Percentiles rank a stretch among this genome's conserved stretches.
Conservation (phyloP, 2,888 invertebrate species). For the Drosophila prostipennis region DNA sequence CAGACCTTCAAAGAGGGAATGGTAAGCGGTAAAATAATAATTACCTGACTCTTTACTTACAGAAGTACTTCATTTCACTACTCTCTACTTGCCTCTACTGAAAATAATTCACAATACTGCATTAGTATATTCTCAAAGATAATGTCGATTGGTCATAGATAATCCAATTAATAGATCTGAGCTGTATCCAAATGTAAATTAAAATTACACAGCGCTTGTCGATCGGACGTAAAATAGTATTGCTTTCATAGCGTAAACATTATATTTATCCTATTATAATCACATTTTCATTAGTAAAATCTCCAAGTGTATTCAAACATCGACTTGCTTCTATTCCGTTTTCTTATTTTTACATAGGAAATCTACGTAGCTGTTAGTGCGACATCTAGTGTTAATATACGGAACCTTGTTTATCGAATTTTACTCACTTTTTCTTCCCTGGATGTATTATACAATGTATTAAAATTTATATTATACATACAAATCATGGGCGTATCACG, state of each 20-base stretch:
- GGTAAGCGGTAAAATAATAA: not conserved
- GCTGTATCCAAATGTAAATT: not conserved
- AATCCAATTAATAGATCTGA: not conserved
- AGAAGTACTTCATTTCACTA: not conserved
- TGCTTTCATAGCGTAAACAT: too few species aligned
- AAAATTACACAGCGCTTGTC: too few species aligned
- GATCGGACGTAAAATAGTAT: too few species aligned
- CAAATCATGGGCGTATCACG: too few species aligned
- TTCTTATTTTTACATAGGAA: not conserved
- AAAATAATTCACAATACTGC: not conserved
- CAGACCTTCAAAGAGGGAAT: not conserved
- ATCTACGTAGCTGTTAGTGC: not conserved
- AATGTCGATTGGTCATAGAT: not conserved
- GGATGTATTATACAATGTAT: too few species aligned
- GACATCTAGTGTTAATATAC: not conserved
- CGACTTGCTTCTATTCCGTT: too few species aligned
- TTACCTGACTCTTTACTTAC: not conserved
- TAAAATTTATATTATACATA: too few species aligned
- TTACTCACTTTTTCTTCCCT: too few species aligned
- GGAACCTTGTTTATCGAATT: not conserved
- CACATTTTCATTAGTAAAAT: too few species aligned
- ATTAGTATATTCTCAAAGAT: not conserved
- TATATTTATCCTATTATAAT: too few species aligned
- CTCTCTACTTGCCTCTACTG: not conserved
- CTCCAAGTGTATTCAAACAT: too few species aligned